Conservation (phyloP, 2,113 vertebrate species). For the Gymnarchus niloticus region DNA sequence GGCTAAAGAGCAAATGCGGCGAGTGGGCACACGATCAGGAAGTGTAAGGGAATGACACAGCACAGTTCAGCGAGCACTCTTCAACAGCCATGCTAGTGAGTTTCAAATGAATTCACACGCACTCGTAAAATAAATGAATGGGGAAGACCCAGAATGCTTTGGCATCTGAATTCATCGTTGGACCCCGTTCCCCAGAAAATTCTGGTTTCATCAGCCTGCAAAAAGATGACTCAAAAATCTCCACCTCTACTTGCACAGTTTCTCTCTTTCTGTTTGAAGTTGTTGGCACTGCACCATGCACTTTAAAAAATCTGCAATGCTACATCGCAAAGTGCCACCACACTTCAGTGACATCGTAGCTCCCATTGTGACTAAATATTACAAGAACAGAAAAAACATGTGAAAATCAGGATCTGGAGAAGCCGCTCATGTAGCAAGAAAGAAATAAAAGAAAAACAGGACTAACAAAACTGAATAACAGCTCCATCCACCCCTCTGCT, state of each 20-base stretch:
- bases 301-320: neutral
- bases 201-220: neutral
- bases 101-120: neutral
- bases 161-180: neutral
- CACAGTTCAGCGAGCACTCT: neutral
- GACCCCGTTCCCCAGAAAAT: neutral
- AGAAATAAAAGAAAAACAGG: neutral
- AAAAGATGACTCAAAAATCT: neutral
- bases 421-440: neutral
- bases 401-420: neutral
- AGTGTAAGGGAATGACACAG: neutral
- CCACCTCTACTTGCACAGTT: neutral
- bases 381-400: neutral
- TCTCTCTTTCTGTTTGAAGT: neutral
- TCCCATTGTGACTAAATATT: neutral
- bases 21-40: neutral
- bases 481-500: neutral
- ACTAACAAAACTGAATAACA: neutral
- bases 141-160: neutral
- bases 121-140: neutral
- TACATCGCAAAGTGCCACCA: neutral
- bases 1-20: neutral
- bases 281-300: neutral
- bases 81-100: neutral
- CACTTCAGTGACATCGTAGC: neutral